phyloP scores from a whole-genome alignment of 2,113 vertebrate genomes.

The Pomatorhinus ruficollis region DNA sequence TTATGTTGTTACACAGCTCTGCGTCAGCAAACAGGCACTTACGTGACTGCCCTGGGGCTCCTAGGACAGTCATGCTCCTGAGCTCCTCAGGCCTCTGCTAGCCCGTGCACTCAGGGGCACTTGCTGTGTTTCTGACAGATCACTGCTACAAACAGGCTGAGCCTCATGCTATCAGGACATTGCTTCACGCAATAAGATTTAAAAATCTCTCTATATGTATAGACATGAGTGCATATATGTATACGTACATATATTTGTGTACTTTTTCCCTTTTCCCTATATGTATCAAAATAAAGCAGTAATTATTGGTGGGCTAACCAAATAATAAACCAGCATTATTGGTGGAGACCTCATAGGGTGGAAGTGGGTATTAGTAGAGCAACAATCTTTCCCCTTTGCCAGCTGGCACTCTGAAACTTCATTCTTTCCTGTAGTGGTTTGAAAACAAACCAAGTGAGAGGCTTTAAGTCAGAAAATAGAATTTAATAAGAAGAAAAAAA shows the following conservation, averaged over 20 bases:
- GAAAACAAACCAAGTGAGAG: too few species aligned
- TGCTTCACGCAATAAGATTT: neutral
- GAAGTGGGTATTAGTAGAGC: neutral
- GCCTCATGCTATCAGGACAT: neutral
- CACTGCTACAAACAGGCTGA: neutral
- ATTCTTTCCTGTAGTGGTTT: neutral
- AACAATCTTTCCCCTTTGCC: neutral
- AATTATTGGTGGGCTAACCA: neutral
- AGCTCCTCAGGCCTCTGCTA: neutral
- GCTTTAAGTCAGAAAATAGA: too few species aligned
- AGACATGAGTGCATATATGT: too few species aligned
- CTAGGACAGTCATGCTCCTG: too few species aligned
- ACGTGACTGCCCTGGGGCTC: neutral
- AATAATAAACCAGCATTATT: neutral
- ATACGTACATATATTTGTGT: too few species aligned
- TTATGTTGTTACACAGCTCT: neutral
- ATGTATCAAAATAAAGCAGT: neutral
- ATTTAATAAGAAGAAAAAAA: too few species aligned
- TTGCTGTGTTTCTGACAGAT: neutral
- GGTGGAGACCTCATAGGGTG: fast-evolving
- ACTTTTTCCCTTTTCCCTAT: neutral
- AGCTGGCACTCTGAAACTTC: neutral
- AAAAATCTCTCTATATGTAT: neutral
- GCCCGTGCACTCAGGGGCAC: fast-evolving
- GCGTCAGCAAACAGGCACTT: neutral